A percentile compares a stretch with the other conserved stretches of the same genome.
phyloP scores from a whole-genome alignment of 2,797 vertebrate species.

The Florisuga fusca region DNA sequence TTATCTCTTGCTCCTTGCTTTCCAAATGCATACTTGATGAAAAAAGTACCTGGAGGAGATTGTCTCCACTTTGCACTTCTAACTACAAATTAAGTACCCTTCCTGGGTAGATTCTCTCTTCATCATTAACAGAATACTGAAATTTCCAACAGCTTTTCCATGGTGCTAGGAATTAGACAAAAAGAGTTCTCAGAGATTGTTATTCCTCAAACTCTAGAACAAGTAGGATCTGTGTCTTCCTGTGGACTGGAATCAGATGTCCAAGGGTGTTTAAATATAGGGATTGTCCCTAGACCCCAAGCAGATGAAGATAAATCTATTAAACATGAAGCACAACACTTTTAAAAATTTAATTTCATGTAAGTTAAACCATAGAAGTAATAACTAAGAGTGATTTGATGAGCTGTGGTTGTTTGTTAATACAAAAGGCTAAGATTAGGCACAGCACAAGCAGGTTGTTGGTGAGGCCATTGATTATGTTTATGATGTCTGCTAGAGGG shows the following conservation, averaged over 20 bases:
- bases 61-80: neutral
- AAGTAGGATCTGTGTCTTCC: neutral
- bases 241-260: neutral
- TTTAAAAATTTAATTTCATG: neutral
- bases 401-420: neutral
- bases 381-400: neutral
- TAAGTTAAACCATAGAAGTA: neutral
- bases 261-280: neutral
- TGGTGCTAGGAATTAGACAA: neutral
- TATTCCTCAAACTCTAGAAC: neutral
- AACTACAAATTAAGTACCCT: neutral
- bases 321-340: neutral
- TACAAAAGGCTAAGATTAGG: neutral
- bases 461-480: neutral
- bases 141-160: neutral
- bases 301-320: neutral
- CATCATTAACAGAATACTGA: neutral
- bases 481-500: neutral
- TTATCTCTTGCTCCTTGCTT: neutral
- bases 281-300: fast-evolving
- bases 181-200: neutral
- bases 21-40: neutral
- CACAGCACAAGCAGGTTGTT: neutral
- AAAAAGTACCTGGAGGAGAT: neutral
- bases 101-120: neutral